Percentiles rank a stretch among this genome's conserved stretches.
phyloP scores from a whole-genome alignment of 1,140 invertebrate species.

The Bombus balteatus region DNA sequence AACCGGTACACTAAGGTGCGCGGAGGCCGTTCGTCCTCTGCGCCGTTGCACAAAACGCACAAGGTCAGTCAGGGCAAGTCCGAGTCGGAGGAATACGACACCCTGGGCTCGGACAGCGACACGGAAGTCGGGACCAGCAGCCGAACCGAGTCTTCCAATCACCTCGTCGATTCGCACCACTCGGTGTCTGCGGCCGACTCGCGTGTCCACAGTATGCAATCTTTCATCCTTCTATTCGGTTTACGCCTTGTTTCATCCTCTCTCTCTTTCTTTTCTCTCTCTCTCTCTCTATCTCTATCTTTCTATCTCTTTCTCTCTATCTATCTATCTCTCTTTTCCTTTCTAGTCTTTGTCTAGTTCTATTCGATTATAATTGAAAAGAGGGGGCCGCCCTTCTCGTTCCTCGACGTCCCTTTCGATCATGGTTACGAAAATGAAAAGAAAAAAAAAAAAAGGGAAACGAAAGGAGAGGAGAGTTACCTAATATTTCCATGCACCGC shows the following conservation, averaged over 20 bases:
- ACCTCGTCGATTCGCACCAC: constrained; percentile 84
- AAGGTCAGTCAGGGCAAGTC: constrained; percentile 84
- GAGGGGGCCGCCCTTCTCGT: neutral
- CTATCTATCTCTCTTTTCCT: neutral
- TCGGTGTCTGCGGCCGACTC: constrained; percentile 81
- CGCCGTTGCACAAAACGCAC: constrained; percentile 82
- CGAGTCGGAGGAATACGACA: constrained; percentile 86
- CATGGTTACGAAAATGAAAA: neutral
- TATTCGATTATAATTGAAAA: neutral
- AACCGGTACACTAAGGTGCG: constrained; percentile 83
- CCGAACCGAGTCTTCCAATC: constrained; percentile 84
- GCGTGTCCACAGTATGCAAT: constrained; percentile 82
- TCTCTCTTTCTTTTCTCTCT: neutral
- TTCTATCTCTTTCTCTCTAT: neutral
- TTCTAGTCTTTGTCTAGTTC: constrained; percentile 3
- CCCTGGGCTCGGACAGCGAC: constrained; percentile 85
- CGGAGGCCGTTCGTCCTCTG: constrained; percentile 82
- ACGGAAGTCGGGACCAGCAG: constrained; percentile 84
- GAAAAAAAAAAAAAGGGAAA: too few relatives aligned
- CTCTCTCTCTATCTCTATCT: neutral
- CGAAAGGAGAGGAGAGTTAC: constrained; percentile 3
- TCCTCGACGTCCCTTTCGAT: neutral
- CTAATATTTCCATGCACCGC: constrained; percentile 38
- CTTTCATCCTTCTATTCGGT: constrained; percentile 33
- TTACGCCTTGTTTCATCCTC: constrained; percentile 17